Base-by-base conservation (phyloP, 1,140 invertebrate species). In the Temnothorax longispinosus region DNA sequence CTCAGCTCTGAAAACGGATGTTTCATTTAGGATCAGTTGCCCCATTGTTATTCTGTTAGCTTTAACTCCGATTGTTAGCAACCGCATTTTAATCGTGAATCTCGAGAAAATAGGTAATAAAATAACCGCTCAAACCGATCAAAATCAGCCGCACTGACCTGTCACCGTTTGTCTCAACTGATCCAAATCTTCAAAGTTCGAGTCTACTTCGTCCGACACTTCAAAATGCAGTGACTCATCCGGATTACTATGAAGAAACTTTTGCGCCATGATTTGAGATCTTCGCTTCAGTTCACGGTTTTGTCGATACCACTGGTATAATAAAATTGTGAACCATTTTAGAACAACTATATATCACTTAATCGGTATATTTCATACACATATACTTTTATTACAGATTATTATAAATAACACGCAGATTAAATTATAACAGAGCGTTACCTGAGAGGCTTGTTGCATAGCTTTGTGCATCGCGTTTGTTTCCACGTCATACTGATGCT, bases 281-380 rank as follows among this genome's bases (percentile, higher is more conserved):
- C 95, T 95, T 85, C 97, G 94, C 92, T 97, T 97, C 56, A 97
- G 92, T 88, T 96, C 96, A 44, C 97, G 96, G 89, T 97, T 97
- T 94, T 97, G 96, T 88, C 97, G 96, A 94, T 97, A 97, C 97
- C 97, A 97, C 94, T 97, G 94, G 2, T 96, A 95, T 0, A 96
- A 95, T 81, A 96, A 67, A 90, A 87, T 60, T n/a, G 21, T 7
- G 0, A 54, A 47, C 27, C 10, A 8, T 78, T 80, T 54, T 7
- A 56, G 1, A 54, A 67, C 13, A 44, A 38, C 21, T 69, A 54
- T 10, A 15, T 71, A 32, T n/a, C 15, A 64, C 7, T 54, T 67
- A 41, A 41, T 18, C 38, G 74, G 4, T 38, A 76, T 32, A 74
- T 38, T 35, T 52, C 10, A 32, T 54, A 10, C n/a, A n/a, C 3